phyloP scores from a whole-genome alignment of 1,140 invertebrate genomes.

The Zaprionus vittiger region DNA sequence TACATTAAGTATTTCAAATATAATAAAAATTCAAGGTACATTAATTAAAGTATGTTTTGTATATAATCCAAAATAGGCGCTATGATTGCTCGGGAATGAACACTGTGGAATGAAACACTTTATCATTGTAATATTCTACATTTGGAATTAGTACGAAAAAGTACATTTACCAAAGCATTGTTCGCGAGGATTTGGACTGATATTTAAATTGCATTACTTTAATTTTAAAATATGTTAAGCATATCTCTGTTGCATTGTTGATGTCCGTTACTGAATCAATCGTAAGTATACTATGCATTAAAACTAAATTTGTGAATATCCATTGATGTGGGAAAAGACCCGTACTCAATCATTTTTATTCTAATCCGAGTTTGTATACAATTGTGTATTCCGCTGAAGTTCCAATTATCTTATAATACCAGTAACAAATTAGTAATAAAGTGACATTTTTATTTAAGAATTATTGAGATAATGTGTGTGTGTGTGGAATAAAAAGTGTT shows the following conservation, averaged over 20 bases:
- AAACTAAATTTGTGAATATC: neutral
- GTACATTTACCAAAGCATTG: constrained; percentile 39
- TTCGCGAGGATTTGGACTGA: constrained; percentile 28
- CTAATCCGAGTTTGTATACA: neutral
- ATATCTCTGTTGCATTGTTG: constrained; percentile 33
- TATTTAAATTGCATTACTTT: constrained; percentile 16
- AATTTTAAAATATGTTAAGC: constrained; percentile 33
- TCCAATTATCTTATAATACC: neutral
- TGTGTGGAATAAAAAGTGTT: neutral
- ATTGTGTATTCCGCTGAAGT: neutral
- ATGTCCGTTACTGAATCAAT: constrained; percentile 24
- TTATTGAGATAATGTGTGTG: neutral
- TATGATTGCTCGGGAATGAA: constrained; percentile 3
- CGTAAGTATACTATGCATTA: neutral
- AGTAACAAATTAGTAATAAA: neutral
- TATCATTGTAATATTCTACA: constrained; percentile 1
- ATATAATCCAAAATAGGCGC: constrained; percentile 5
- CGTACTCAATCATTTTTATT: neutral
- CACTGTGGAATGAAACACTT: constrained; percentile 16
- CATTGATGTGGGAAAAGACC: neutral
- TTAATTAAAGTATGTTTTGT: neutral
- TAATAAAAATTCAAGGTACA: too few species aligned
- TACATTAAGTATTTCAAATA: too few species aligned
- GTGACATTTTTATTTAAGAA: neutral
- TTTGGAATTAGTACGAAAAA: constrained; percentile 38